Conservation (phyloP, 2,113 vertebrate genomes). For the Bolborhynchus lineola region DNA sequence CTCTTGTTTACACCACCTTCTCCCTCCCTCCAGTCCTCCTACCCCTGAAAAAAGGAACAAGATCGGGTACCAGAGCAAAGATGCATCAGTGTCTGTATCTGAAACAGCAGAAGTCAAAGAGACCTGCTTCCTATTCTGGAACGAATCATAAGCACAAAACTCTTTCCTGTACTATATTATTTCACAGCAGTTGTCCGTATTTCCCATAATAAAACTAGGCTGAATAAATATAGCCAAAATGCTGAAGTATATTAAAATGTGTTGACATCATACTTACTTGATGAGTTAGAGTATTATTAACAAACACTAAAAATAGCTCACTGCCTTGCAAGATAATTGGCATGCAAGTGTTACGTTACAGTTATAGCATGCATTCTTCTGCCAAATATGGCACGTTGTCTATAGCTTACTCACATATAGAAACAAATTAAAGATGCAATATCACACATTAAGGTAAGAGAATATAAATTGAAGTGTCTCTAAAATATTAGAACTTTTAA, state of each 20-base stretch:
- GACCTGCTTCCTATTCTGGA: neutral
- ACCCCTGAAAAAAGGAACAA: neutral
- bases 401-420: conserved; percentile 30
- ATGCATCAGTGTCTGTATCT: neutral
- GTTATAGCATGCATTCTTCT: conserved; percentile 77
- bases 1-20: neutral
- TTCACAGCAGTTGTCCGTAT: conserved; percentile 17
- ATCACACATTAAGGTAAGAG: neutral
- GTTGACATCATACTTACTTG: conserved; percentile 67
- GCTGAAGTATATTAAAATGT: conserved; percentile 74
- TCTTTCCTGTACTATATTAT: neutral
- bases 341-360: conserved; percentile 68
- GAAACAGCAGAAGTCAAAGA: neutral
- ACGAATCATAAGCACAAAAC: neutral
- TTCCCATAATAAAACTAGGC: conserved; percentile 32
- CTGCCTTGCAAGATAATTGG: conserved; percentile 61
- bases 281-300: conserved; percentile 63
- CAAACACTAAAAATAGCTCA: conserved; percentile 71
- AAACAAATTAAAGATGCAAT: neutral
- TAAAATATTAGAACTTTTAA: neutral
- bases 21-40: neutral
- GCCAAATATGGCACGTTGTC: conserved; percentile 74
- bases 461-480: neutral
- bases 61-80: neutral
- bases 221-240: conserved; percentile 54